Conservation (phyloP, 2,113 vertebrate species). For the Corythornis vintsioides region DNA sequence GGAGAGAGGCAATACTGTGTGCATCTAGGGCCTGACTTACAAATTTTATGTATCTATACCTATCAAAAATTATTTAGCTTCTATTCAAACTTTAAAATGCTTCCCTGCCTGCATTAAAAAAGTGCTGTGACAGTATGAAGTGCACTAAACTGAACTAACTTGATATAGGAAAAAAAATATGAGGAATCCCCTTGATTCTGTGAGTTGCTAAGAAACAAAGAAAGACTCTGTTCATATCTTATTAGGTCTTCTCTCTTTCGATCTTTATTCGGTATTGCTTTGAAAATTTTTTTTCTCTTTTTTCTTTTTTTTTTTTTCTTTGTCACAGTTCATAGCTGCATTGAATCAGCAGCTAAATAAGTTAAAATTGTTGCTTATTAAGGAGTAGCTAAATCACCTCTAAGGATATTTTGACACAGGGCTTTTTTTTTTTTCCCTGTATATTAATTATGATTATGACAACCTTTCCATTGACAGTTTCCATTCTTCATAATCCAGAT, state of each 20-base stretch:
- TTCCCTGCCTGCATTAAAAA: conserved; percentile 73
- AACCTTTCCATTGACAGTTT: conserved; percentile 22
- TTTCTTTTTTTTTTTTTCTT: conserved; percentile 59
- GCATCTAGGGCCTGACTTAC: conserved; percentile 55
- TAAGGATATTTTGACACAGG: conserved; percentile 52
- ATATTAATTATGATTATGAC: conserved; percentile 34
- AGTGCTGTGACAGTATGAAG: conserved; percentile 72
- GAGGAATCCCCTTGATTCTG: conserved; percentile 65
- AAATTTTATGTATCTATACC: conserved; percentile 38
- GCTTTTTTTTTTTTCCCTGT: not conserved
- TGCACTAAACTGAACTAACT: conserved; percentile 61
- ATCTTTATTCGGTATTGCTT: conserved; percentile 79
- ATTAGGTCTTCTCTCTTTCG: conserved; percentile 70
- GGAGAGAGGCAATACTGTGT: conserved; percentile 50
- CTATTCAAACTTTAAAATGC: conserved; percentile 67
- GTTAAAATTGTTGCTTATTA: conserved; percentile 70
- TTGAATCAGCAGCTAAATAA: conserved; percentile 56
- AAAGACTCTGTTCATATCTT: conserved; percentile 35
- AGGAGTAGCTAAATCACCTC: conserved; percentile 61
- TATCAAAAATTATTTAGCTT: conserved; percentile 66
- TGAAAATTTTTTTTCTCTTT: conserved; percentile 49
- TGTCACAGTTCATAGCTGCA: conserved; percentile 75
- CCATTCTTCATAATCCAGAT: not conserved
- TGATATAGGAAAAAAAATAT: conserved; percentile 63
- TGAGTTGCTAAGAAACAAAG: conserved; percentile 70